phyloP scores from a whole-genome alignment of 2,888 invertebrate genomes.

The Drosophila histrio region DNA sequence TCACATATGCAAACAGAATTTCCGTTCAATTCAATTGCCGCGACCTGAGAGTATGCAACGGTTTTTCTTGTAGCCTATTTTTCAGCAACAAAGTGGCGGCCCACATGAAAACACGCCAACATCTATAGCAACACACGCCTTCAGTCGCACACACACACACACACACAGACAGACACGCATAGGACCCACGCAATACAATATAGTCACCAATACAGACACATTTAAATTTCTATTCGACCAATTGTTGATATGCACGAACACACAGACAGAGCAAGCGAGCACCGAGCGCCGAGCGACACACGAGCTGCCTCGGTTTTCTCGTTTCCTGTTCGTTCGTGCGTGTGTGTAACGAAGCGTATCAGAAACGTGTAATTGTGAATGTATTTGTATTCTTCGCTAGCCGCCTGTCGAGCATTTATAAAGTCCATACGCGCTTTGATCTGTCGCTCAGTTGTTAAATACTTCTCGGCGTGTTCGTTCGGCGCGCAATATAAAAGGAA shows the following conservation, averaged over 20 bases:
- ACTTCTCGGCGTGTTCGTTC: conserved; percentile 76
- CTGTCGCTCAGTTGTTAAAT: conserved; percentile 82
- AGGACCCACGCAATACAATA: conserved; percentile 19
- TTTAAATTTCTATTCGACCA: conserved; percentile 65
- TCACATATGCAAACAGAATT: conserved; percentile 80
- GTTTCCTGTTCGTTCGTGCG: conserved; percentile 47
- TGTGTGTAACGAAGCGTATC: conserved; percentile 26
- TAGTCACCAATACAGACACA: conserved; percentile 21
- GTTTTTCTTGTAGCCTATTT: conserved; percentile 21
- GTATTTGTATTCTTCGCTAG: conserved; percentile 39
- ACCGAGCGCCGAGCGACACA: conserved; percentile 49
- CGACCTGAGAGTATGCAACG: conserved; percentile 62
- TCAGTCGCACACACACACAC: neutral
- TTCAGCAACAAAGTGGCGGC: conserved; percentile 57
- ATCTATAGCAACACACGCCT: conserved; percentile 3
- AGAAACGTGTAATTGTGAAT: conserved; percentile 17
- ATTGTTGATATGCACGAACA: conserved; percentile 77
- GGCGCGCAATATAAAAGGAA: conserved; percentile 24
- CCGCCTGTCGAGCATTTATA: conserved; percentile 60
- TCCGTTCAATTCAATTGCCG: conserved; percentile 73
- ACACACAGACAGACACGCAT: conserved; percentile 6
- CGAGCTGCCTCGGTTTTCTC: conserved; percentile 44
- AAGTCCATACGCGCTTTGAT: conserved; percentile 77
- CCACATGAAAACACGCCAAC: conserved; percentile 22
- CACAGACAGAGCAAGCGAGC: conserved; percentile 20